A percentile compares a stretch with the other conserved stretches of the same genome.
Evolutionary conservation across 2,888 invertebrate genomes (phyloP).

Genomic region (Drosophila sordidapex): DNA sequence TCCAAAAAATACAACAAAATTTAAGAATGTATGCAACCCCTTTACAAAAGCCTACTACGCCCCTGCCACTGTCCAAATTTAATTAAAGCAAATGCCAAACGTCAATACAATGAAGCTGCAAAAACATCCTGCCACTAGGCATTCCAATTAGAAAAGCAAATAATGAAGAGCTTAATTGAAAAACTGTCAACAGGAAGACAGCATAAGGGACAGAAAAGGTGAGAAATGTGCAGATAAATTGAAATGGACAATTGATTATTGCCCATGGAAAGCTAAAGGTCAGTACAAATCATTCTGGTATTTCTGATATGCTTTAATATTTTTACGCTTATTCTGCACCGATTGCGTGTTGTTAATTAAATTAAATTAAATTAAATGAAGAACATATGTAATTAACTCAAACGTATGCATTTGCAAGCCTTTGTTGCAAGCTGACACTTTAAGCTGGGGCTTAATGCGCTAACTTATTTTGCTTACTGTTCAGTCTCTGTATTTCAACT

Average conservation of each 20-base stretch:
- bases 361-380: not conserved
- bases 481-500: not conserved
- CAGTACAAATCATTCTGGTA: not conserved
- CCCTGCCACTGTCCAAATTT: slow-evolving; percentile 36
- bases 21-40: not conserved
- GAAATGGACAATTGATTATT: slow-evolving; percentile 15
- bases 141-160: slow-evolving; percentile 74
- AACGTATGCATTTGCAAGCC: not conserved
- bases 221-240: slow-evolving; percentile 4
- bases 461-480: not conserved
- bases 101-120: slow-evolving; percentile 30
- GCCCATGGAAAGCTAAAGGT: not conserved
- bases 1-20: not conserved
- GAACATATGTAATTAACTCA: not conserved
- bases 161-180: slow-evolving; percentile 60
- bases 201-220: slow-evolving; percentile 9
- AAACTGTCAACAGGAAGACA: slow-evolving; percentile 35
- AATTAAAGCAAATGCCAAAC: slow-evolving; percentile 66
- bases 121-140: slow-evolving; percentile 20
- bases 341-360: not conserved
- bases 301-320: not conserved
- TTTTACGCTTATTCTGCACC: not conserved
- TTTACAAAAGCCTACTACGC: not conserved
- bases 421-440: not conserved
- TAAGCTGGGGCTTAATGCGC: not conserved